phyloP scores from a whole-genome alignment of 1,140 invertebrate species.

The Pseudomyrmex concolor region DNA sequence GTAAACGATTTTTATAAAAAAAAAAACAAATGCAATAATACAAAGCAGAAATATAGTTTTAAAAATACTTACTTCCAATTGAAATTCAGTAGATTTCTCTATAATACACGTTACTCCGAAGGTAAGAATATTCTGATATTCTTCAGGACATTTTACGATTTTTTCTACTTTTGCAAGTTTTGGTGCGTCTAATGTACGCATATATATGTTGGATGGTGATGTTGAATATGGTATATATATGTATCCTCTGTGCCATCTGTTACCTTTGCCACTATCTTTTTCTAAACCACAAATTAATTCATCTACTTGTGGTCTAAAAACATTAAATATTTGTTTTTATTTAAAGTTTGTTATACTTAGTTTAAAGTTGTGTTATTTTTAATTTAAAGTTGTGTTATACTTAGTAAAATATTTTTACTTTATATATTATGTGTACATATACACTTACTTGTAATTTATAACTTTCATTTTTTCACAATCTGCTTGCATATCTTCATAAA shows the following conservation, averaged over 20 bases:
- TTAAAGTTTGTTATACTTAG: not conserved
- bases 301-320: conserved; percentile 71
- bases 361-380: too few species aligned
- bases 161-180: conserved; percentile 48
- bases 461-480: conserved; percentile 37
- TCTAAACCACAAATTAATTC: conserved; percentile 72
- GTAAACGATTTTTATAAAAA: too few species aligned
- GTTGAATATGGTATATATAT: conserved; percentile 50
- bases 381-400: not conserved
- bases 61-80: conserved; percentile 40
- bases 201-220: conserved; percentile 54
- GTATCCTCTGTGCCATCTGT: conserved; percentile 75
- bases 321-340: conserved; percentile 42
- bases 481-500: conserved; percentile 60
- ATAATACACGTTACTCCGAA: conserved; percentile 69
- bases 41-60: too few species aligned
- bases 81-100: not conserved
- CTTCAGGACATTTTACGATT: conserved; percentile 54
- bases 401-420: conserved; percentile 3
- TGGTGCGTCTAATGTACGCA: conserved; percentile 76
- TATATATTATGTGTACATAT: not conserved
- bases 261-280: not conserved
- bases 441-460: conserved; percentile 63
- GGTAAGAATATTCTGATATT: conserved; percentile 57
- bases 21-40: too few species aligned